Percentiles rank a stretch among this genome's conserved stretches.
These are phyloP conservation scores for Diaphora mendica DNA, from an alignment of 2,888 invertebrate genomes.

Conservation along the genomic window DNA sequence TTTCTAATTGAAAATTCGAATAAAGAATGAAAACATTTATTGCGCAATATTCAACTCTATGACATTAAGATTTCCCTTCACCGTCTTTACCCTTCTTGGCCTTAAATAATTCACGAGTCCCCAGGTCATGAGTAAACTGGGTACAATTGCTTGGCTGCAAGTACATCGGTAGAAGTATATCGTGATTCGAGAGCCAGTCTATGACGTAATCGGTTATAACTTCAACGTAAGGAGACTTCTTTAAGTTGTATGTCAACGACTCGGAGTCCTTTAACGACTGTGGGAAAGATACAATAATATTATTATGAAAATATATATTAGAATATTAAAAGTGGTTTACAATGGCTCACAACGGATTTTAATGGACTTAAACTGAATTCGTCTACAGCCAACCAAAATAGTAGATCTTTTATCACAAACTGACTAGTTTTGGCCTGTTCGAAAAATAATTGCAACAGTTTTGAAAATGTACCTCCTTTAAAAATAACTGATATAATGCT, in stretches of 20 bases:
- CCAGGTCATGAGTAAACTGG: conserved; percentile 52
- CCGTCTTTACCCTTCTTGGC: conserved; percentile 33
- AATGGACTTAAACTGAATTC: neutral
- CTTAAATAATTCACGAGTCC: conserved; percentile 58
- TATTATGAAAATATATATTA: neutral
- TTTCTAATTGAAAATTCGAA: neutral
- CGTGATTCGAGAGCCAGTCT: conserved; percentile 74
- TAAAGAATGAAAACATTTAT: neutral
- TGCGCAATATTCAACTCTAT: neutral
- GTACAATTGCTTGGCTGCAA: conserved; percentile 60
- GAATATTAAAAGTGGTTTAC: neutral
- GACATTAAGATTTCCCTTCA: conserved; percentile 24
- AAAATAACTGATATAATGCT: no score
- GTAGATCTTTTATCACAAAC: no score
- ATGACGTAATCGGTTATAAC: conserved; percentile 74
- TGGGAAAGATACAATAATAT: conserved; percentile 1
- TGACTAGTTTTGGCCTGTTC: neutral
- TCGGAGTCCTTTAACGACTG: conserved; percentile 51
- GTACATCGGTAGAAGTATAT: conserved; percentile 73
- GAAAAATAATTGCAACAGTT: no score
- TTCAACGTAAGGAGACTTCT: conserved; percentile 69
- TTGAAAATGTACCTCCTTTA: no score
- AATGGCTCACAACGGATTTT: neutral
- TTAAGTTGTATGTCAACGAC: conserved; percentile 65
- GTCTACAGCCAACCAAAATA: no score